Evolutionary conservation across 2,113 vertebrate species (phyloP), one percentile per base, ranked within the genome.

Genomic region (Pica pica): DNA sequence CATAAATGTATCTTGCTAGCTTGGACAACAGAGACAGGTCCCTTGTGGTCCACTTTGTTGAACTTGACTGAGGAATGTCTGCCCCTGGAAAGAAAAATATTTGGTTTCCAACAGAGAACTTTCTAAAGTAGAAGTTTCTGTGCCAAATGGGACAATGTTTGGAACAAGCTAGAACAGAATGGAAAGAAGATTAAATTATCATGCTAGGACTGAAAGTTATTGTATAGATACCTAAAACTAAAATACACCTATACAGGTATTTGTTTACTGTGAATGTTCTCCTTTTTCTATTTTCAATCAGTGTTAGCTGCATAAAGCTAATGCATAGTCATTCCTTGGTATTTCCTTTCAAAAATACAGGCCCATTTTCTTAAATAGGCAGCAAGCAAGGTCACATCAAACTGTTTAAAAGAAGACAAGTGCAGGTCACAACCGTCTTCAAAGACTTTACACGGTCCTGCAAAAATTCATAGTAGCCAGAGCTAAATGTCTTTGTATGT

Each of bases 1-100:
- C 57, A 88, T 94, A 93, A 96, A 94, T 55, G 52, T 69, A 90
- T 93, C 88, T 88, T 87, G 46, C 84, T 92, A 86, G 67, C 64
- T 88, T 93, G 90, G 87, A 97, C 91, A 93, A 96, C 89, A 95
- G 57, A 95, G 78, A 65, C 26, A 35, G 27, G 65, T 91, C 78
- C 88, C 90, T 86, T 92, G 90, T 96, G 95, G 83, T 75, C 70
- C 42, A 73, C 85, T 96, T 84, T 91, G 83, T 79, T 95, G 87
- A 95, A 96, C 75, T 90, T 94, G 75, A 95, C 91, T 90, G 91
- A 95, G 89, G 88, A 96, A 97, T 81, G 83, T 80, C 88, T 96
- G 90, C 78, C 91, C 60, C 52, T 85, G 94, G 68, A 94, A 97
- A 96, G 82, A 90, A 97, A 95, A 97, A 96, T 96, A 92, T 95